Evolutionary conservation across 2,113 vertebrate genomes (phyloP).

Genomic region (Pedionomus torquatus): DNA sequence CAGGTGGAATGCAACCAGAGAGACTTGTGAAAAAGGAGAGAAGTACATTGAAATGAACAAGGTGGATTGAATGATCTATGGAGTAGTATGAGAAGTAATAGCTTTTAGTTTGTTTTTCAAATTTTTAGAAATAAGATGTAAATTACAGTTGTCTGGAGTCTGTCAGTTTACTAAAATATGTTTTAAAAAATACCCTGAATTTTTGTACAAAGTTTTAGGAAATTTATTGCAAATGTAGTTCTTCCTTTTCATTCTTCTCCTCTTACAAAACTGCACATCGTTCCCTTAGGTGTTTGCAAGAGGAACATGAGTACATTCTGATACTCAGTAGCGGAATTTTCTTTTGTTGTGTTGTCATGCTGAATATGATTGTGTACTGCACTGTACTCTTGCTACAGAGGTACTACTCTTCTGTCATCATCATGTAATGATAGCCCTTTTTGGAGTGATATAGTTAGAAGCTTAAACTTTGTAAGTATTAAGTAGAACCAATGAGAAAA

Average conservation of each 20-base stretch:
- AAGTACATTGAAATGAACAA: background rate
- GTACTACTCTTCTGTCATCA: background rate
- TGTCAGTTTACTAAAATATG: background rate
- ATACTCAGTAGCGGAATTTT: background rate
- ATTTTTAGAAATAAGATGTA: conserved; percentile 9
- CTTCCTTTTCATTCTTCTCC: background rate
- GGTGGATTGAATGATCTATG: background rate
- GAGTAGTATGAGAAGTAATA: background rate
- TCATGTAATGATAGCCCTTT: background rate
- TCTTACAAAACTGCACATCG: background rate
- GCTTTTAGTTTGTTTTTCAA: background rate
- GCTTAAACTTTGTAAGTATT: background rate
- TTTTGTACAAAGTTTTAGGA: background rate
- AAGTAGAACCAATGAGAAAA: background rate
- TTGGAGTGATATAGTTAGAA: background rate
- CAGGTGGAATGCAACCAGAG: background rate
- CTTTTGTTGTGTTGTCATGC: background rate
- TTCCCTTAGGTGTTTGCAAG: background rate
- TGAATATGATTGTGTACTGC: background rate
- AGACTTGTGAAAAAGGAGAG: background rate
- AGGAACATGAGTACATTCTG: fast-evolving
- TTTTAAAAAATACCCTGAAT: background rate
- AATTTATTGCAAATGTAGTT: background rate
- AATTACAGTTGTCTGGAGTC: background rate
- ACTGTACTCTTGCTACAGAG: background rate